Base-by-base conservation (phyloP, 2,113 vertebrate species). In the Cathartes aura region DNA sequence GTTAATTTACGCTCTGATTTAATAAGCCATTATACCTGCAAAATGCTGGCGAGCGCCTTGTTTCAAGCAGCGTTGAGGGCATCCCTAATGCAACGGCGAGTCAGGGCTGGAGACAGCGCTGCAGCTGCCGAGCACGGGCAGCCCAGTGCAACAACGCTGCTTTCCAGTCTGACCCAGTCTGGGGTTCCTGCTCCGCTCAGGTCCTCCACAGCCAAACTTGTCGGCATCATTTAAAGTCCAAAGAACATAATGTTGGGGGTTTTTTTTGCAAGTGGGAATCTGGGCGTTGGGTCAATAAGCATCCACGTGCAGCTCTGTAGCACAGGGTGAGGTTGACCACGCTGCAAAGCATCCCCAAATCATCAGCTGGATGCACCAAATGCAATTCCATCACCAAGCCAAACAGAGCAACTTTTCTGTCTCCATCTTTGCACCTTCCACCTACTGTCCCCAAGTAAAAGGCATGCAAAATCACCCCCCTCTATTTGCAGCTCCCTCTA, bases 171-270 rank as follows among this genome's bases (percentile, higher is more conserved):
- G 30, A 32, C 38, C 81, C 92, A 32, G 59, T 6, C 67, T 32
- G 72, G 56, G 47, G 13, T 9, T 68, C 62, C 72, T 23, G 24
- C 38, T 55, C 67, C 21, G 11, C 84, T 50, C 70, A 26, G 5
- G 19, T 58, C 36, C 68, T 47, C 58, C 87, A 6, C 67, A 64
- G 34, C 30, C 50, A 38, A 36, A 62, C 42, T 32, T 38, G 2
- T 4, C 8, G 56, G 42, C 42, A 53, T 20, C 81, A 32, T 8
- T 56, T 29, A 9, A 82, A 88, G 59, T 20, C 59, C 64, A 42
- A 68, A 45, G 6, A 64, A 27, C 11, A 6, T 29, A 7, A 36
- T 2, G 1, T 0, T 27, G n/a, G 15, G 5, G 0, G n/a, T 8
- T 7, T 50, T 74, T 43, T 62, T n/a, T 7, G 29, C 43, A 40